A percentile compares a stretch with the other conserved stretches of the same genome.
Conservation (phyloP, 2,888 invertebrate genomes). For the Phalera bucephala region DNA sequence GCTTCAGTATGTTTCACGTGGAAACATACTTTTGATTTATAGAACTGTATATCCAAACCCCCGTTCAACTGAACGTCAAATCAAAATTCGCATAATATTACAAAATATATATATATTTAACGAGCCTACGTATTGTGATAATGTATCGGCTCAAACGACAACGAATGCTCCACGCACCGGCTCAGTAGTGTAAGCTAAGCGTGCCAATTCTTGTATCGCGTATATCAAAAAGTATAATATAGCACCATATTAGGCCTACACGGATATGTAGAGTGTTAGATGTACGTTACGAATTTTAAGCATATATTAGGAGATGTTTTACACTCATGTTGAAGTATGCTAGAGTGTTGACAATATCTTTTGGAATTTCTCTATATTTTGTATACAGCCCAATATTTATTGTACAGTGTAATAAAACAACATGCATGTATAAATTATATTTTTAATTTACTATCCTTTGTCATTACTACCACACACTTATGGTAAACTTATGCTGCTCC, state of each 20-base stretch:
- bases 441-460: slow-evolving; percentile 38
- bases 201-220: slow-evolving; percentile 50
- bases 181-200: slow-evolving; percentile 38
- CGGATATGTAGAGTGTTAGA: slow-evolving; percentile 30
- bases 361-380: slow-evolving; percentile 81
- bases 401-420: slow-evolving; percentile 83
- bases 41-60: too few relatives aligned
- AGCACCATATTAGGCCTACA: slow-evolving; percentile 39
- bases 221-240: slow-evolving; percentile 31
- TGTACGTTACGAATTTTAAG: slow-evolving; percentile 59
- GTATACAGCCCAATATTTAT: slow-evolving; percentile 81
- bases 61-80: too few relatives aligned
- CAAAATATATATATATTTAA: too few relatives aligned
- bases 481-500: too few relatives aligned
- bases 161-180: slow-evolving; percentile 34
- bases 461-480: not conserved
- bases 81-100: too few relatives aligned
- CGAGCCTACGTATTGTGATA: not conserved
- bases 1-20: too few relatives aligned
- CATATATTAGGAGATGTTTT: slow-evolving; percentile 60
- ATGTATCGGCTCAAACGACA: slow-evolving; percentile 6
- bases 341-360: slow-evolving; percentile 80
- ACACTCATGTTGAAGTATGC: slow-evolving; percentile 67
- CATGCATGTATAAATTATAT: slow-evolving; percentile 67
- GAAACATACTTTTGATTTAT: too few relatives aligned